phyloP scores from a whole-genome alignment of 2,113 vertebrate genomes.

The Trochalopteron elliotii region DNA sequence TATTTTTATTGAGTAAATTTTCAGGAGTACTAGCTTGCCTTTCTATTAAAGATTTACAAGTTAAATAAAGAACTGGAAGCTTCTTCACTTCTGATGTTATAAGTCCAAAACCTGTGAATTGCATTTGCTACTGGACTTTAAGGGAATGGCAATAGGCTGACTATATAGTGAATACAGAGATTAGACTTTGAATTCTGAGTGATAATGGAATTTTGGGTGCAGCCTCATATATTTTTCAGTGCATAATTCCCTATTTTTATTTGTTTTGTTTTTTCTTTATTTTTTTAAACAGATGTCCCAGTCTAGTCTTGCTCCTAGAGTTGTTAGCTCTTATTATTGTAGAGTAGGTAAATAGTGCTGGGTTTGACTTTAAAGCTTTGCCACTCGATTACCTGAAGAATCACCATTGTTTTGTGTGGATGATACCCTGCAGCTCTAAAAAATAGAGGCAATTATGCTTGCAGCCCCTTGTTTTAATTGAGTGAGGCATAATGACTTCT shows the following conservation, averaged over 20 bases:
- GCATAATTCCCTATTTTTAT: not conserved
- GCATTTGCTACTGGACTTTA: not conserved
- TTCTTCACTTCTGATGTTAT: not conserved
- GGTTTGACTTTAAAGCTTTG: not conserved
- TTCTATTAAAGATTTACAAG: not conserved
- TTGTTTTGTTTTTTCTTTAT: not conserved
- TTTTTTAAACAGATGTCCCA: not conserved
- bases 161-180: not conserved
- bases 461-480: slow-evolving; percentile 59
- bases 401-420: not conserved
- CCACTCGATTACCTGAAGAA: slow-evolving; percentile 47
- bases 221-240: not conserved
- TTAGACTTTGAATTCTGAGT: fast-evolving
- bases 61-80: not conserved
- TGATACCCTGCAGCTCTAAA: slow-evolving; percentile 53
- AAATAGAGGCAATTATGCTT: slow-evolving; percentile 44
- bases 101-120: not conserved
- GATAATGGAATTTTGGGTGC: not conserved
- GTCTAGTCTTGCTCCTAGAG: not conserved
- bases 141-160: not conserved
- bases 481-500: slow-evolving; percentile 56
- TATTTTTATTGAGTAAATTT: slow-evolving; percentile 5
- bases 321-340: not conserved
- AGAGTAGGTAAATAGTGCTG: not conserved
- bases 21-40: not conserved